Conservation (phyloP, 2,113 vertebrate genomes). For the Rhadina sibilatrix region DNA sequence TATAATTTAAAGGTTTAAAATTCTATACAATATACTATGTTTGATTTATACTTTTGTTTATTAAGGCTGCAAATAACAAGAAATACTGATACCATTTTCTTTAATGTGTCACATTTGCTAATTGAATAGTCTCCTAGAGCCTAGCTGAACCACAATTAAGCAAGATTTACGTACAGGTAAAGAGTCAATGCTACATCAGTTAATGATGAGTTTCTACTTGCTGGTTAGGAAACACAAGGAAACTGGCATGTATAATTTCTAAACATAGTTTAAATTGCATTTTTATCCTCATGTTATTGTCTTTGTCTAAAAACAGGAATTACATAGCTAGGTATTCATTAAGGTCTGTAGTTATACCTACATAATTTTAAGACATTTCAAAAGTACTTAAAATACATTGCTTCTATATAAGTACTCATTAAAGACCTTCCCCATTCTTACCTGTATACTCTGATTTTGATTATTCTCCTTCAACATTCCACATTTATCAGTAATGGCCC, state of each 20-base stretch:
- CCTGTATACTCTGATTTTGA: not conserved
- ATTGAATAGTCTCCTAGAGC: not conserved
- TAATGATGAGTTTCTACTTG: not conserved
- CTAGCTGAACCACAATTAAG: not conserved
- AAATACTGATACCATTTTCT: not conserved
- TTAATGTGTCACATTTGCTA: not conserved
- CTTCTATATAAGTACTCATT: not conserved
- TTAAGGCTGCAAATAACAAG: not conserved
- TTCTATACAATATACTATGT: not conserved
- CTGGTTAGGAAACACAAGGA: not conserved
- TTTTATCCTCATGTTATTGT: not conserved
- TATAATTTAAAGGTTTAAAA: not conserved
- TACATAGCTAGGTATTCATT: not conserved
- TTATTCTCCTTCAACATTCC: not conserved
- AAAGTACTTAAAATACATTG: not conserved
- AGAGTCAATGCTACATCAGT: not conserved
- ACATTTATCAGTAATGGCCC: not conserved
- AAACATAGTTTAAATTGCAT: not conserved
- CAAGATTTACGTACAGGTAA: not conserved
- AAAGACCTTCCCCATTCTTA: not conserved
- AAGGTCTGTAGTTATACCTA: not conserved
- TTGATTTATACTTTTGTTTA: not conserved
- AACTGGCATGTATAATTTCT: not conserved
- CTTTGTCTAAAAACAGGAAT: not conserved
- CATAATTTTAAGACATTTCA: not conserved